Evolutionary conservation across 2,888 invertebrate genomes (phyloP), one percentile per base, ranked within the genome.

Genomic region (Amiota mariae): DNA sequence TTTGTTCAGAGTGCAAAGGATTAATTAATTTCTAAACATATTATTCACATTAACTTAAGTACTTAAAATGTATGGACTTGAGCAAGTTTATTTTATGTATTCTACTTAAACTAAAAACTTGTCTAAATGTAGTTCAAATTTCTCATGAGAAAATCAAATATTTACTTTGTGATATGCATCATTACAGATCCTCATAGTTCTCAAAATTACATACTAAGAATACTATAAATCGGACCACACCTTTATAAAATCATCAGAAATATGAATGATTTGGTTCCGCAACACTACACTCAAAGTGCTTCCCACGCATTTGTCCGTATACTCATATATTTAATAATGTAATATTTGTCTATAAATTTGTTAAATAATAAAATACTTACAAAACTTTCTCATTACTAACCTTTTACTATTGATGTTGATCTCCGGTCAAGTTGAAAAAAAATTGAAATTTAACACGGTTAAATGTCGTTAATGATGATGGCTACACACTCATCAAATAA

Each of bases 361-460:
- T 9, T 59, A 8, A 18, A 20, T 51, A 18, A 11, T 59, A 8
- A 15, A 59, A 20, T 20, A 59, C 15, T 46, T n/a, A n/a, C 6
- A 1, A 12, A 15, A 63, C 20, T 51, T 46, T 54, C n/a, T n/a
- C 54, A n/a, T 54, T 54, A n/a, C 54, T 54, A 54, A 12, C 12
- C 13, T 54, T n/a, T 54, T 75, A n/a, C n/a, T n/a, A 78, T 73
- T 71, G 64, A 47, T 51, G 46, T 78, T 10, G 73, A 54, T 74
- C 36, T 36, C 71, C 61, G 78, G 71, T 73, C 75, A 72, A 72
- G 70, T 75, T 73, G 71, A 71, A 78, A 82, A 82, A 82, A 78
- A 83, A 82, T 82, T 78, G 80, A 76, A 75, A 59, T 70, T 71
- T 71, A 72, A 61, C 73, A 67, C 71, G 56, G 46, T 75, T 73